Conservation (phyloP, 2,888 invertebrate genomes). For the Lepeophtheirus nordmannii region DNA sequence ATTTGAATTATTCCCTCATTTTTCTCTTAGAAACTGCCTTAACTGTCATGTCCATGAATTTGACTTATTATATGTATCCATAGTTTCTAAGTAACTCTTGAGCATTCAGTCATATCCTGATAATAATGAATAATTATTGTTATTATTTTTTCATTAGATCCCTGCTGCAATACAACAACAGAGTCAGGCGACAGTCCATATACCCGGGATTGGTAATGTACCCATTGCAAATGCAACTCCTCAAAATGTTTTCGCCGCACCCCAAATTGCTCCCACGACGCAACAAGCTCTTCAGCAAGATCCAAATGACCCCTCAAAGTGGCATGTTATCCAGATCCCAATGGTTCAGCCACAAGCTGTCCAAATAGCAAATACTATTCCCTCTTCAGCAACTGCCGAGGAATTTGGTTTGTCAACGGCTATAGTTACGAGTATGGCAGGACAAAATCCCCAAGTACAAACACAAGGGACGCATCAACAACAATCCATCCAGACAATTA, state of each 20-base stretch:
- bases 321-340: slow-evolving; percentile 50
- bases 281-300: slow-evolving; percentile 61
- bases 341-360: slow-evolving; percentile 30
- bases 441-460: background rate
- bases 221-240: slow-evolving; percentile 59
- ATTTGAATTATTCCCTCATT: too few species aligned
- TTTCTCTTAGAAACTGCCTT: too few species aligned
- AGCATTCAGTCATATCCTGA: too few species aligned
- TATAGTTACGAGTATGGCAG: background rate
- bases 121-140: background rate
- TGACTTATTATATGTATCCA: too few species aligned
- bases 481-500: slow-evolving; percentile 19
- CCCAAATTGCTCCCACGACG: slow-evolving; percentile 26
- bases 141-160: background rate
- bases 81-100: too few species aligned
- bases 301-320: slow-evolving; percentile 63
- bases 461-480: background rate
- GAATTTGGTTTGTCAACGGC: slow-evolving; percentile 25
- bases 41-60: too few species aligned
- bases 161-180: background rate
- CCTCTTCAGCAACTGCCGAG: slow-evolving; percentile 24
- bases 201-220: slow-evolving; percentile 62
- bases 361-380: slow-evolving; percentile 26
- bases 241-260: slow-evolving; percentile 31
- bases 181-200: slow-evolving; percentile 31